These are phyloP conservation scores for Chamaea fasciata DNA, from an alignment of 2,113 vertebrate genomes.

Conservation along the genomic window DNA sequence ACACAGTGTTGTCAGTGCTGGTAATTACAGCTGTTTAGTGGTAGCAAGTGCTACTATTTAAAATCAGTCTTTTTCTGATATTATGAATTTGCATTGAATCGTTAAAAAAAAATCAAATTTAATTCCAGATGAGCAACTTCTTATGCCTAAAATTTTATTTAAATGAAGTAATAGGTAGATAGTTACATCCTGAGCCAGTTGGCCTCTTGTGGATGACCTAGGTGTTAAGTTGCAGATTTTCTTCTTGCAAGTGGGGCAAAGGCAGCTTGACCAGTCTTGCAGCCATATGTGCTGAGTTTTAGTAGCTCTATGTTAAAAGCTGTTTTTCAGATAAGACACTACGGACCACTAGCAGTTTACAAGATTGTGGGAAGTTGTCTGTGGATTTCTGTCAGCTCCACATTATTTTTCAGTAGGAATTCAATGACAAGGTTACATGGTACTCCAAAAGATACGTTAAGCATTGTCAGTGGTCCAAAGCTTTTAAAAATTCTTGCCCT, in stretches of 20 bases:
- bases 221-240: not conserved
- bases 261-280: not conserved
- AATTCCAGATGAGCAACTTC: not conserved
- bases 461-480: not conserved
- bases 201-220: not conserved
- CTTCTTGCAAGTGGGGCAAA: not conserved
- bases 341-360: not conserved
- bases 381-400: not conserved
- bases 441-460: not conserved
- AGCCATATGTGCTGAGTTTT: not conserved
- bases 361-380: not conserved
- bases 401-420: not conserved
- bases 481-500: not conserved
- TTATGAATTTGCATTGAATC: not conserved
- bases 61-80: not conserved
- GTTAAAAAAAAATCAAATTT: not conserved
- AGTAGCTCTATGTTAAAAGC: not conserved
- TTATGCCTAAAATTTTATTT: not conserved
- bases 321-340: not conserved
- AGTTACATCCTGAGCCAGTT: not conserved
- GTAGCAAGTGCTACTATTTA: not conserved
- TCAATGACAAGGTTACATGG: not conserved
- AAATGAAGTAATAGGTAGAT: not conserved
- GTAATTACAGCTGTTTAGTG: not conserved
- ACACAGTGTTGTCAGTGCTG: not conserved